phyloP scores from a whole-genome alignment of 2,888 invertebrate species.

The Zaprionus bogoriensis region DNA sequence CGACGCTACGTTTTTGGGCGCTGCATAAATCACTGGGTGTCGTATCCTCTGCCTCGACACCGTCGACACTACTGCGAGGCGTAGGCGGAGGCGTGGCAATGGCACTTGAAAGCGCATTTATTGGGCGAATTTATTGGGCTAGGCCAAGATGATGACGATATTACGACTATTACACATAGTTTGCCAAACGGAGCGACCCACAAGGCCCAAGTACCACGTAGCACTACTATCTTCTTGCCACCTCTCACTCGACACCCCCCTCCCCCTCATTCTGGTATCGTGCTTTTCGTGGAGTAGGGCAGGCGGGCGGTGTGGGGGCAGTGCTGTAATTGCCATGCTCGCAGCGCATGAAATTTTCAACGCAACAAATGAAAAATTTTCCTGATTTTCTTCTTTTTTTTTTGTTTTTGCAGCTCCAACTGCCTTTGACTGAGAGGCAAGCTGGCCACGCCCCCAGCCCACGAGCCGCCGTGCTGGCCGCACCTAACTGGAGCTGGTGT shows the following conservation, averaged over 20 bases:
- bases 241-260: background rate
- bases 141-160: constrained; percentile 46
- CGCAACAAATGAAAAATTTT: constrained; percentile 68
- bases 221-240: too few relatives aligned
- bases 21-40: constrained; percentile 61
- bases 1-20: constrained; percentile 46
- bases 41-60: constrained; percentile 5
- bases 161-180: constrained; percentile 52
- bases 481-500: background rate
- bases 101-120: constrained; percentile 42
- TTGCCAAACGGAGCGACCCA: background rate
- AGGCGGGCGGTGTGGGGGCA: background rate
- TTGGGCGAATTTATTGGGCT: constrained; percentile 48
- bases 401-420: background rate
- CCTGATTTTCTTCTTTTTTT: constrained; percentile 17
- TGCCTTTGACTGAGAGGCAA: constrained; percentile 14
- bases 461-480: background rate
- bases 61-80: too few relatives aligned
- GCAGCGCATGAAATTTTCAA: constrained; percentile 67
- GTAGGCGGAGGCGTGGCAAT: constrained; percentile 35
- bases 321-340: constrained; percentile 63
- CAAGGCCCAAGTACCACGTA: background rate
- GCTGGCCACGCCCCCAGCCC: background rate
- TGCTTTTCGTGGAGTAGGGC: background rate
- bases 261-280: background rate